Evolutionary conservation across 1,140 invertebrate species (phyloP).

Genomic region (Batillaria attramentaria): DNA sequence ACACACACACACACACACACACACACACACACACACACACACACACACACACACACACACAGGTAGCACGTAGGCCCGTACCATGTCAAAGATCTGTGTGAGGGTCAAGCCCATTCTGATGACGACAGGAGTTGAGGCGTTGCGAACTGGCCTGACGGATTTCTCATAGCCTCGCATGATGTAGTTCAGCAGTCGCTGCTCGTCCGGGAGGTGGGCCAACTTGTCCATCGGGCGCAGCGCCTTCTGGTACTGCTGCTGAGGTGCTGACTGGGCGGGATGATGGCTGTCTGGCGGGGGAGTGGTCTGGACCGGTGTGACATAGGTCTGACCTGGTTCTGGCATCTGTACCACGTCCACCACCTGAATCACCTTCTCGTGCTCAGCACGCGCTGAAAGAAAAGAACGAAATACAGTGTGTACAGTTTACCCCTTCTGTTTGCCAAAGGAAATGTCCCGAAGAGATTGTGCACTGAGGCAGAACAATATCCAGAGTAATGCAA

Average conservation of each 20-base stretch:
- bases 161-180: conserved; percentile 76
- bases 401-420: not conserved
- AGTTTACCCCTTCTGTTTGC: not conserved
- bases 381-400: conserved; percentile 14
- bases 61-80: conserved; percentile 14
- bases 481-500: not conserved
- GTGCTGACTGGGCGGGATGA: not conserved
- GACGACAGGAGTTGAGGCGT: conserved; percentile 74
- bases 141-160: conserved; percentile 75
- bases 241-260: not conserved
- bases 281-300: not conserved
- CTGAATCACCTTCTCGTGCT: conserved; percentile 26
- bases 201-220: conserved; percentile 66
- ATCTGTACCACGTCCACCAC: conserved; percentile 32
- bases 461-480: not conserved
- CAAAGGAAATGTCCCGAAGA: not conserved
- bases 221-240: conserved; percentile 1
- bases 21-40: conserved; percentile 23
- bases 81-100: conserved; percentile 75
- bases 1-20: conserved; percentile 28
- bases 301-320: not conserved
- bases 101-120: conserved; percentile 77
- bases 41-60: not conserved
- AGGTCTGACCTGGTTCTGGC: not conserved
- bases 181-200: conserved; percentile 75